Evolutionary conservation across 2,797 vertebrate genomes (phyloP).

Genomic region (Glossophaga mutica): DNA sequence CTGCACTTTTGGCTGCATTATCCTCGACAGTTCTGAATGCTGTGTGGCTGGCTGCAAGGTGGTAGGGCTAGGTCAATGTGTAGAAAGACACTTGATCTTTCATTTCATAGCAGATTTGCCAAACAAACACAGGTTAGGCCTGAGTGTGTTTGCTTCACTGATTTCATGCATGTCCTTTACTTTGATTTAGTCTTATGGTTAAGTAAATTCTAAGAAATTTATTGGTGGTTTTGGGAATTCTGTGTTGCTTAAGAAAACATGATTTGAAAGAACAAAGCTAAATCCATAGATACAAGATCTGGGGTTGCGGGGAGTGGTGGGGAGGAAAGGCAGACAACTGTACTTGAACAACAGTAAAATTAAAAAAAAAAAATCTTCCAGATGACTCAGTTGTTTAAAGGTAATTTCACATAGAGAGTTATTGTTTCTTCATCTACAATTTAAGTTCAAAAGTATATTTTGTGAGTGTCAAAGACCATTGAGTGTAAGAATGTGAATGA

Average conservation of each 20-base stretch:
- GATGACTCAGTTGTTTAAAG: background rate
- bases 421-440: background rate
- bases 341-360: too few relatives aligned
- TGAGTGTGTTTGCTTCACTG: background rate
- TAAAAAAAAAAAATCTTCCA: background rate
- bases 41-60: conserved; percentile 26
- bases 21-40: background rate
- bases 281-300: background rate
- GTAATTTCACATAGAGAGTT: background rate
- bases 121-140: background rate
- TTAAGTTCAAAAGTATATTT: background rate
- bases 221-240: background rate
- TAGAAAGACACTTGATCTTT: background rate
- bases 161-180: conserved; percentile 13
- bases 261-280: background rate
- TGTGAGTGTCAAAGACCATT: background rate
- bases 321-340: too few relatives aligned
- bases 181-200: conserved; percentile 47
- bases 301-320: too few relatives aligned
- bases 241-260: background rate
- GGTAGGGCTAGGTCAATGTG: background rate
- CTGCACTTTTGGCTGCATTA: conserved; percentile 68
- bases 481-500: background rate
- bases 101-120: background rate
- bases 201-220: conserved; percentile 26